These are phyloP conservation scores for Phainopepla nitens DNA, from an alignment of 2,113 vertebrate species.

Conservation along the genomic window DNA sequence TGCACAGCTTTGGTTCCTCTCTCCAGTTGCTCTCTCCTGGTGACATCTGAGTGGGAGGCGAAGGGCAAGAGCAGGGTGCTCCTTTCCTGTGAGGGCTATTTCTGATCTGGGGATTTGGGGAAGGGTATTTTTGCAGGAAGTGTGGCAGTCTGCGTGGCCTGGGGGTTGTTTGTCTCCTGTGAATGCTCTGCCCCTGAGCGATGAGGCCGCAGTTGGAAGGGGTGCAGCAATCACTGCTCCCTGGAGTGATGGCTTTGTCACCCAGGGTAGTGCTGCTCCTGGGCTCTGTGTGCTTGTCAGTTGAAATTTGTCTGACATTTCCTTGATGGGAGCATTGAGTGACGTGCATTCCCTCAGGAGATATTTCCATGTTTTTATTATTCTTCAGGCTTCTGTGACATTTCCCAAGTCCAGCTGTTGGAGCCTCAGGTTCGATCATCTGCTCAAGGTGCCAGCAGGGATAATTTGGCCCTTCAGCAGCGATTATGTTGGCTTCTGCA, in stretches of 20 bases:
- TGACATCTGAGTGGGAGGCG: fast-evolving
- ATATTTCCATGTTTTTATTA: background rate
- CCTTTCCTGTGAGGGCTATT: background rate
- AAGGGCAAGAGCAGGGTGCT: background rate
- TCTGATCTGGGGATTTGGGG: background rate
- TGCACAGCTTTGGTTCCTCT: background rate
- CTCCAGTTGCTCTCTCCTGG: background rate
- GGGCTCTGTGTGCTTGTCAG: background rate
- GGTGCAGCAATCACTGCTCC: background rate
- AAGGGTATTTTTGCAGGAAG: background rate
- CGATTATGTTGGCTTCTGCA: background rate
- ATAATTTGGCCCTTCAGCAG: background rate
- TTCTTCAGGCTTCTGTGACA: conserved; percentile 1
- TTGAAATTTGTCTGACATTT: background rate
- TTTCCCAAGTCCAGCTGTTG: background rate
- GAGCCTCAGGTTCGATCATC: background rate
- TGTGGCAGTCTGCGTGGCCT: background rate
- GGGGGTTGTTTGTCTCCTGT: background rate
- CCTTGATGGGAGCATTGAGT: background rate
- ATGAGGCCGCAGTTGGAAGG: background rate
- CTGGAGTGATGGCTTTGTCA: background rate
- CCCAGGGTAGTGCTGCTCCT: background rate
- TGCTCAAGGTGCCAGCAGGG: background rate
- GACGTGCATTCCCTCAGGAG: background rate
- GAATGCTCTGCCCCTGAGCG: fast-evolving